phyloP scores from a whole-genome alignment of 2,113 vertebrate genomes.

The Oceanodroma tethys region DNA sequence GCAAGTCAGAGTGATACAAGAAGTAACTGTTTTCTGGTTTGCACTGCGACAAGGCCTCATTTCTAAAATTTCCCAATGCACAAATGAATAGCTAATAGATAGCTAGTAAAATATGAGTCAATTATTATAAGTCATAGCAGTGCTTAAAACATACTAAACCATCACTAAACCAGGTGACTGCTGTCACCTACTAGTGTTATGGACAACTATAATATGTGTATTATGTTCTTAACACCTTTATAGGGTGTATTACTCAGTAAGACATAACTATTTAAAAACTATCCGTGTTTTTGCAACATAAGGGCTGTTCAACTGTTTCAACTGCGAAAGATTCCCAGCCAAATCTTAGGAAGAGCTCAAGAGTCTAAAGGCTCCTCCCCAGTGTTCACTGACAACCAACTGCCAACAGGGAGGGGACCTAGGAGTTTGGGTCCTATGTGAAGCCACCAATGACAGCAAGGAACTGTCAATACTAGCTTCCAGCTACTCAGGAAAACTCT shows the following conservation, averaged over 20 bases:
- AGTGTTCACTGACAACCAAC: neutral
- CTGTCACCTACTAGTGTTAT: neutral
- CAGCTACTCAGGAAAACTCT: neutral
- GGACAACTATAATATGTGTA: neutral
- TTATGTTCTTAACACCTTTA: neutral
- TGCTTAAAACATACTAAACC: neutral
- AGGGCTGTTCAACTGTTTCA: neutral
- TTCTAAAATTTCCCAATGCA: neutral
- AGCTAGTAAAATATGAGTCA: neutral
- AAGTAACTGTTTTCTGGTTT: neutral
- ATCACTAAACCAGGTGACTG: too few species aligned
- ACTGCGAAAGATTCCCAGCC: neutral
- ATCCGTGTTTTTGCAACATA: neutral
- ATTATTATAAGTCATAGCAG: neutral
- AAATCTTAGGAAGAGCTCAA: neutral
- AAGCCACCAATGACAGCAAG: neutral
- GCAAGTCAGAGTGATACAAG: neutral
- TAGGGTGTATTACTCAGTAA: neutral
- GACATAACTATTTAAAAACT: neutral
- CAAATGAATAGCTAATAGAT: neutral
- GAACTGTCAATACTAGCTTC: neutral
- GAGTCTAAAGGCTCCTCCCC: neutral
- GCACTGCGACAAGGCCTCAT: neutral
- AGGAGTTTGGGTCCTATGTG: neutral
- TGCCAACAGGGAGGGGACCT: neutral